Percentiles rank a stretch among this genome's conserved stretches.
Conservation (phyloP, 2,797 vertebrate genomes). For the Enoplosus armatus region DNA sequence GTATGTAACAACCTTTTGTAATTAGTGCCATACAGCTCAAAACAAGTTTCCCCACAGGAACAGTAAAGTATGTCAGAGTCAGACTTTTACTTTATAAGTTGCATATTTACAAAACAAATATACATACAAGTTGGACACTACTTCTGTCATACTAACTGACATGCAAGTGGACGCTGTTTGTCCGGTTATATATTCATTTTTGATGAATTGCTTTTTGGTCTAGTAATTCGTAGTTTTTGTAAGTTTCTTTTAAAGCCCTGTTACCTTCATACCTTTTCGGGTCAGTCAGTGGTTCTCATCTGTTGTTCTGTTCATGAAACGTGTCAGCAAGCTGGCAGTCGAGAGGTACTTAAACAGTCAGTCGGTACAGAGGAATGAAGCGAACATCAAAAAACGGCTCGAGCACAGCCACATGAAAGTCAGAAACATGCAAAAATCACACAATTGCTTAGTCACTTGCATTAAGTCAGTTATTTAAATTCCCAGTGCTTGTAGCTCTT, state of each 20-base stretch:
- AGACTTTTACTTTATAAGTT: too few species aligned
- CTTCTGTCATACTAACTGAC: too few species aligned
- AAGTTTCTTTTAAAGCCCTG: neutral
- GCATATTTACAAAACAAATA: too few species aligned
- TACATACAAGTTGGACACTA: neutral
- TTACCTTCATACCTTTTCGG: neutral
- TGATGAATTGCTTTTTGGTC: neutral
- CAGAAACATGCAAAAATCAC: conserved; percentile 11
- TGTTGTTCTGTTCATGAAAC: neutral
- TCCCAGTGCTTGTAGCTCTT: neutral
- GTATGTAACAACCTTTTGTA: too few species aligned
- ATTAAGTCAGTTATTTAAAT: conserved; percentile 5
- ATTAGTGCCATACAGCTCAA: too few species aligned
- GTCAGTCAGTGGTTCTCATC: neutral
- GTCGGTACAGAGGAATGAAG: neutral
- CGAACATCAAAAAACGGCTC: neutral
- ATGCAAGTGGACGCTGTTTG: neutral
- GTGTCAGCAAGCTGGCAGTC: neutral
- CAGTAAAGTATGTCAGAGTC: too few species aligned
- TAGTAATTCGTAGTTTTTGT: neutral
- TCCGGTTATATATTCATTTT: too few species aligned
- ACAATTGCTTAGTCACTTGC: conserved; percentile 1
- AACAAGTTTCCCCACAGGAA: too few species aligned
- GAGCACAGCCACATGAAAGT: conserved; percentile 9
- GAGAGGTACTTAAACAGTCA: neutral